Percentiles rank a stretch among this genome's conserved stretches.
These are phyloP conservation scores for Chloroclysta siterata DNA, from an alignment of 2,888 invertebrate genomes.

Conservation along the genomic window DNA sequence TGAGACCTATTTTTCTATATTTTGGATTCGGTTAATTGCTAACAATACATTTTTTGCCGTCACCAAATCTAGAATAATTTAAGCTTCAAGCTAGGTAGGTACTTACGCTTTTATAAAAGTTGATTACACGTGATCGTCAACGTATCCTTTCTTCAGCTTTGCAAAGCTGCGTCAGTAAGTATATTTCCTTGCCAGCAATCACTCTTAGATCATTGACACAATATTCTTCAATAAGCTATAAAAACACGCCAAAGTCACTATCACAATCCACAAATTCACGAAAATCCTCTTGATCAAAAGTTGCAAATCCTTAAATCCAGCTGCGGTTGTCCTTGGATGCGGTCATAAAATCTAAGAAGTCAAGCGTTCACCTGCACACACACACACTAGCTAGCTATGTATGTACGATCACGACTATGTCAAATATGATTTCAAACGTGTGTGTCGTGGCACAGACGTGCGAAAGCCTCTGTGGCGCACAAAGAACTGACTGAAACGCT, in stretches of 20 bases:
- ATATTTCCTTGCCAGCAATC: constrained; percentile 38
- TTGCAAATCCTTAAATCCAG: constrained; percentile 42
- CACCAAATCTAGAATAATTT: background rate
- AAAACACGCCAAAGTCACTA: constrained; percentile 56
- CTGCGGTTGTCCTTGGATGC: constrained; percentile 62
- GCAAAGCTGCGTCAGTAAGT: constrained; percentile 43
- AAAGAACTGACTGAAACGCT: constrained; percentile 84
- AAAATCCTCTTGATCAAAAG: constrained; percentile 49
- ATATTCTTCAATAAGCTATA: constrained; percentile 43
- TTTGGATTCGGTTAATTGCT: background rate
- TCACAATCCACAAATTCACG: constrained; percentile 62
- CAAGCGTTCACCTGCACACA: constrained; percentile 65
- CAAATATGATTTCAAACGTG: constrained; percentile 61
- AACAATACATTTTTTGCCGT: background rate
- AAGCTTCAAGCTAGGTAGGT: constrained; percentile 2
- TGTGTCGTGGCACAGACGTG: constrained; percentile 66
- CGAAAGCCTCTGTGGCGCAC: constrained; percentile 75
- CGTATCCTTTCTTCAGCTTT: constrained; percentile 40
- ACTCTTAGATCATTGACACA: constrained; percentile 48
- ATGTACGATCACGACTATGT: constrained; percentile 65
- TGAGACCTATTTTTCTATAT: background rate
- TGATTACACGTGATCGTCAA: constrained; percentile 25
- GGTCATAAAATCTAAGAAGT: constrained; percentile 61
- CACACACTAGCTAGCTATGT: constrained; percentile 67
- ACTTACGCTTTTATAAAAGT: constrained; percentile 39